These are phyloP conservation scores for Craseonycteris thonglongyai DNA, from an alignment of 2,113 vertebrate species.

Conservation along the genomic window DNA sequence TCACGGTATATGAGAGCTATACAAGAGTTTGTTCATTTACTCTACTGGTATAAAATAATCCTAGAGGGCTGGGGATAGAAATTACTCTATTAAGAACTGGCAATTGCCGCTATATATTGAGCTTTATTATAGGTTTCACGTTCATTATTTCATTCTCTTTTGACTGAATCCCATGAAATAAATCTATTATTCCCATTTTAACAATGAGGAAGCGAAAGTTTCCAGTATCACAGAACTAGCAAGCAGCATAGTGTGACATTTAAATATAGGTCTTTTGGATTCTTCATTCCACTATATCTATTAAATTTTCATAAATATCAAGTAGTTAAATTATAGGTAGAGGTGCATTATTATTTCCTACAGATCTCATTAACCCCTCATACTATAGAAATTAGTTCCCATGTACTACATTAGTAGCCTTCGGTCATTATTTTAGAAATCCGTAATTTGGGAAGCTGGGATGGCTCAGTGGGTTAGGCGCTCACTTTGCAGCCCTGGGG, in stretches of 20 bases:
- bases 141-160: neutral
- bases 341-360: neutral
- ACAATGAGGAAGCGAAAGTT: neutral
- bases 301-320: neutral
- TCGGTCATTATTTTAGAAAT: neutral
- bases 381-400: neutral
- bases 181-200: neutral
- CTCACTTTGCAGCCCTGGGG: too few relatives aligned
- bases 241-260: neutral
- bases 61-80: neutral
- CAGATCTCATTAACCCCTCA: neutral
- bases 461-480: too few relatives aligned
- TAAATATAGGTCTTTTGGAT: neutral
- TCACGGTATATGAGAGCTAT: neutral
- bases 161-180: neutral
- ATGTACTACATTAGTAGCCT: neutral
- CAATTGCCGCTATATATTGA: neutral
- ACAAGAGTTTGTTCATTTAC: neutral
- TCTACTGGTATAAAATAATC: constrained; percentile 7
- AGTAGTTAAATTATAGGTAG: neutral
- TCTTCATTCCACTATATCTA: neutral
- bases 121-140: neutral
- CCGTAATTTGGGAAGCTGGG: too few relatives aligned
- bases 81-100: neutral
- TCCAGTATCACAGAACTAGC: neutral